Conservation (phyloP, 2,797 vertebrate genomes). For the Eulemur albifrons region DNA sequence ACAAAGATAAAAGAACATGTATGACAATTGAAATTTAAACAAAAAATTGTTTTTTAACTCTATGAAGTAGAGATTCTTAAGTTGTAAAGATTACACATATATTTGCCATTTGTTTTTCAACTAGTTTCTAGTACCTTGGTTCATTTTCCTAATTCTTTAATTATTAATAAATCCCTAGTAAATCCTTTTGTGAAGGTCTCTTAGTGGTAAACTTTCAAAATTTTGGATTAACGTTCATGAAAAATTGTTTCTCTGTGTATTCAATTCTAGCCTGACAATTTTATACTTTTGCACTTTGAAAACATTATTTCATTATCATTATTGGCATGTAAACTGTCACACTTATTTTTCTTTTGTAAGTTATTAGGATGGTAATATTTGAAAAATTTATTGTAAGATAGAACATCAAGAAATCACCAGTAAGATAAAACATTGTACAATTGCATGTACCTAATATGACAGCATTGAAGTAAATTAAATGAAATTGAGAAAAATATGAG, state of each 20-base stretch:
- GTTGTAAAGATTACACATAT: neutral
- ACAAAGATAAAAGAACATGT: neutral
- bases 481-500: neutral
- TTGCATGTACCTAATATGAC: neutral
- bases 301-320: neutral
- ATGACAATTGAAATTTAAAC: neutral
- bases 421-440: neutral
- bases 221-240: neutral
- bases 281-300: neutral
- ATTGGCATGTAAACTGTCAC: neutral
- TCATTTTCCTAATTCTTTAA: neutral
- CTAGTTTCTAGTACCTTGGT: neutral
- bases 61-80: neutral
- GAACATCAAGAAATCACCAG: neutral
- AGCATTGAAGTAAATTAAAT: neutral
- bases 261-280: neutral
- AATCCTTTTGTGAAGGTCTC: neutral
- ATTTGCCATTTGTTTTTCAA: neutral
- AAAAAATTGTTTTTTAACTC: neutral
- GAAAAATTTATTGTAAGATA: neutral
- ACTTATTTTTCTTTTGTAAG: neutral
- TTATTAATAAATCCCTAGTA: neutral
- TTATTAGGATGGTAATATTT: neutral
- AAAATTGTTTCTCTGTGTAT: neutral
- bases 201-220: neutral